Base-by-base conservation (phyloP, 2,113 vertebrate species). In the Odocoileus hemionus region DNA sequence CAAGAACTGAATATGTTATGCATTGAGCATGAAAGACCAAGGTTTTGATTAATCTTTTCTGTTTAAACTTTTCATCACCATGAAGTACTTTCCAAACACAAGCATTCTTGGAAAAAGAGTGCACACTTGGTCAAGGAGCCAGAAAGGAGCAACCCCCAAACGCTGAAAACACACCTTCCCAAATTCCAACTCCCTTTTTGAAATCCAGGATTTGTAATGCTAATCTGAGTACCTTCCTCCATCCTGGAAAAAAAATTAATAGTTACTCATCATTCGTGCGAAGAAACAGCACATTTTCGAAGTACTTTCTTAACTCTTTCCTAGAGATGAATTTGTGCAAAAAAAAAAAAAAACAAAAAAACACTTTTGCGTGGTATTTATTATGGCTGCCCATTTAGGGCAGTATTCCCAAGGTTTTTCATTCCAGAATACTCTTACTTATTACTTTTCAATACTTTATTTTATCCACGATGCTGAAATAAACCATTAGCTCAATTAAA, bases 21-120 rank as follows among this genome's bases (percentile, higher is more conserved):
- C 54, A 82, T 33, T 86, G 52, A 96, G 70, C 76, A 96, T 60
- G 92, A 97, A 97, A 97, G 95, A 89, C 90, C 43, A 57, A 96
- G 97, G 55, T n/a, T 97, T 96, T 98, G 96, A 84, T 97, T 47
- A 97, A 83, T 96, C 86, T 97, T 98, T 98, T 95, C 95, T 92
- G 86, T 97, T 98, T 91, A 96, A 17, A 47, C 86, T 95, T 98
- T 98, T 98, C 96, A 86, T 54, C 96, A 83, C 76, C 86, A 89
- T 57, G 36, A 97, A 97, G 78, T 58, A 97, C 87, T 96, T 98
- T 96, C 92, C 96, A 98, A 97, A 98, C 76, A 98, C 91, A 1
- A 92, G 0, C 36, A 80, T 98, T 98, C 93, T 97, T 88, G 93
- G 97, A 91, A 95, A 98, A 97, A 87, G 61, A 95, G 79, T n/a